phyloP scores from a whole-genome alignment of 2,888 invertebrate genomes.

The Troides aeacus region DNA sequence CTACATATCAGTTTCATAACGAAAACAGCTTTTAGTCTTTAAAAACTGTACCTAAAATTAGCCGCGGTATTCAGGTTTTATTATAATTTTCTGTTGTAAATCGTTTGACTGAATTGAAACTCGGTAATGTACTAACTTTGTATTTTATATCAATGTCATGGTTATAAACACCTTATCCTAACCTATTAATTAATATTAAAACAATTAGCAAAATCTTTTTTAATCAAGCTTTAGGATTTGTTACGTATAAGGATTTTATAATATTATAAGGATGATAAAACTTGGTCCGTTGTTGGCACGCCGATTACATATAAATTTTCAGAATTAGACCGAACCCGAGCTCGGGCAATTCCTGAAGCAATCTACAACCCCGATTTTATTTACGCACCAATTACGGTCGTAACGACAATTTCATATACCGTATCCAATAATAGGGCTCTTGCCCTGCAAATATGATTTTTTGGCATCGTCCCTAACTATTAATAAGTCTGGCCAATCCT shows the following conservation, averaged over 20 bases:
- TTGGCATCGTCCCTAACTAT: conserved; percentile 22
- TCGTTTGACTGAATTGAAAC: too few species aligned
- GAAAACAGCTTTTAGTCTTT: neutral
- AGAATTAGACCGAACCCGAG: conserved; percentile 8
- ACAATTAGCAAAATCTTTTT: too few species aligned
- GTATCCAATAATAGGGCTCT: conserved; percentile 27
- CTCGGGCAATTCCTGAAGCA: conserved; percentile 12
- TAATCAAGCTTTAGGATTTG: neutral
- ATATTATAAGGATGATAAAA: conserved; percentile 9
- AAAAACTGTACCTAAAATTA: neutral
- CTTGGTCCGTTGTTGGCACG: conserved; percentile 1
- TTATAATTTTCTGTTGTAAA: too few species aligned
- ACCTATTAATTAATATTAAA: too few species aligned
- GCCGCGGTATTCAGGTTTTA: neutral
- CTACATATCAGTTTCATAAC: neutral
- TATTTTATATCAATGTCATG: too few species aligned
- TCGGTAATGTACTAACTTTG: too few species aligned
- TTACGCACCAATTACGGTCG: conserved; percentile 28
- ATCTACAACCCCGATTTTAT: conserved; percentile 25
- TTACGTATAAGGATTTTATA: neutral
- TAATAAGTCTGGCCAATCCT: conserved; percentile 25
- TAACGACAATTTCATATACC: conserved; percentile 26
- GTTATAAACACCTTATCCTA: too few species aligned
- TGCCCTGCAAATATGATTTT: conserved; percentile 23
- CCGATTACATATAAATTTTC: conserved; percentile 4